Base-by-base conservation (phyloP, 2,113 vertebrate species). In the Cochlearius cochlearius region DNA sequence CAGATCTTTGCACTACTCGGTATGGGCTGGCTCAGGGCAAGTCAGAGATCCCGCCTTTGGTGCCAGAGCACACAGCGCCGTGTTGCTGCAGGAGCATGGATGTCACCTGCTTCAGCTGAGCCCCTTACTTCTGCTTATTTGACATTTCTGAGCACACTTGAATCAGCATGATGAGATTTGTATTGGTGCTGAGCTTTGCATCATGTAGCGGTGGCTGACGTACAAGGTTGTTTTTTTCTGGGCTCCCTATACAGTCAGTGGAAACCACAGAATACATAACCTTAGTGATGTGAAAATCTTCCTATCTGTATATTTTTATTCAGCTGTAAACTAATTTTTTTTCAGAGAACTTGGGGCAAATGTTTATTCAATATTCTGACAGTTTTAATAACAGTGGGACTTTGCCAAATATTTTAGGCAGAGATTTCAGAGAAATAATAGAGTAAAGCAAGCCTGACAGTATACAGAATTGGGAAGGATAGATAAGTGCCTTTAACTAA, bases 51-150 rank as follows among this genome's bases (percentile, higher is more conserved):
- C 4, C 2, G 3, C 29, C 11, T 58, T 63, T 21, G 12, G 32
- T 67, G 29, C 15, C 68, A 83, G 36, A 63, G 29, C 9, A 36
- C 15, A 21, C 3, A 9, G 36, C 2, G 2, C 19, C 0, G 0
- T 18, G 11, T 4, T 38, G 52, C 29, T 68, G 74, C 26, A 79
- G 38, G 19, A 53, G 21, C 11, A 32, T 41, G 66, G 36, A 32
- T 26, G 66, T 17, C 8, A 39, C 9, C 78, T 78, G 21, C 36
- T 68, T 39, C 50, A 34, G 32, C 32, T 63, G 60, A 92, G 45
- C 27, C n/a, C 22, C 41, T 49, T 15, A 7, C 30, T 74, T 67
- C 41, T 75, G 56, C 26, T 66, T 23, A 49, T 71, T 66, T 0
- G 0, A n/a, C 27, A 18, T n/a, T 66, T 67, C 36, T 18, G 58